phyloP scores from a whole-genome alignment of 2,888 invertebrate species.

The Adelphocoris suturalis region DNA sequence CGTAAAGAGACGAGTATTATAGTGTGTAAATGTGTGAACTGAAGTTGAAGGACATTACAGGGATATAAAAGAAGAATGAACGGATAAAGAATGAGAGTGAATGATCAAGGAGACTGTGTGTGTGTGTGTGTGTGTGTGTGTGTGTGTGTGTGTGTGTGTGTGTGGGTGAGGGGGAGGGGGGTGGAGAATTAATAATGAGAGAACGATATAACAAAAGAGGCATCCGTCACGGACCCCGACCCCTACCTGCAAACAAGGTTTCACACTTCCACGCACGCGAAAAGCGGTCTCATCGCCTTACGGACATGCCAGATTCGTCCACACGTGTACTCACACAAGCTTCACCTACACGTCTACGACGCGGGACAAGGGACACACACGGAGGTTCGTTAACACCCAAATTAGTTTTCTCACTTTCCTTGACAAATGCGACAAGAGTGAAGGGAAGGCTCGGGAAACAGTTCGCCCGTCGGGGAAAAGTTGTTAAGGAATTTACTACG shows the following conservation, averaged over 20 bases:
- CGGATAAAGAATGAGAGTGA: not conserved
- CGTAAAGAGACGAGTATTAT: too few relatives aligned
- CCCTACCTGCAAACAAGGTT: constrained; percentile 30
- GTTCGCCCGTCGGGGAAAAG: not conserved
- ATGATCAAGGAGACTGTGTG: too few relatives aligned
- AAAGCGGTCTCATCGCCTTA: constrained; percentile 1
- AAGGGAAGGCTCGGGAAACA: not conserved
- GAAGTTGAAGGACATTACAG: not conserved
- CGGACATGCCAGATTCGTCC: not conserved
- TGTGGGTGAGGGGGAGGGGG: not conserved
- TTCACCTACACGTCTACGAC: not conserved
- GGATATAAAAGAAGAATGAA: not conserved
- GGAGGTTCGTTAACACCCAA: not conserved
- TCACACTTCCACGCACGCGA: constrained; percentile 25
- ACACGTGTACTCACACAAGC: not conserved
- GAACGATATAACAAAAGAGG: constrained; percentile 44
- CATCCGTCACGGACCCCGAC: constrained; percentile 46
- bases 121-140: too few relatives aligned
- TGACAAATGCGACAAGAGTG: constrained; percentile 9
- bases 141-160: too few relatives aligned
- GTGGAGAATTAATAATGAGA: constrained; percentile 46
- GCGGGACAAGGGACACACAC: not conserved
- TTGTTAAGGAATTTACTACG: not conserved
- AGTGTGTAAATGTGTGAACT: not conserved
- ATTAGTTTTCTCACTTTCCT: constrained; percentile 25